Evolutionary conservation across 2,113 vertebrate genomes (phyloP).

Genomic region (Cranoglanis bouderius): DNA sequence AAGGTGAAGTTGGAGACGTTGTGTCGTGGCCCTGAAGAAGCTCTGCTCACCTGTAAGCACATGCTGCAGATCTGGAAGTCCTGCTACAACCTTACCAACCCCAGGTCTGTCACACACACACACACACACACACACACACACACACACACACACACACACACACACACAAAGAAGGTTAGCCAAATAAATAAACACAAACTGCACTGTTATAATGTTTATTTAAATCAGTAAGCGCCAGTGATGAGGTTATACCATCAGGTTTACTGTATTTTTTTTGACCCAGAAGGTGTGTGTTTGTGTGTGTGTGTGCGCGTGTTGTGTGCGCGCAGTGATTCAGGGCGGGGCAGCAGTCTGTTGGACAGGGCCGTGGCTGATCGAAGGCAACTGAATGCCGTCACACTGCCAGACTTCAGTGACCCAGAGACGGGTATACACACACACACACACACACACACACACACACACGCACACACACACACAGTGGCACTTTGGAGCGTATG

Average conservation of each 20-base stretch:
- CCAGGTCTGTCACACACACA: constrained; percentile 78
- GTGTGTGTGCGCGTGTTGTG: constrained; percentile 4
- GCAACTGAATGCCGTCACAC: constrained; percentile 92
- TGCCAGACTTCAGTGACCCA: constrained; percentile 97
- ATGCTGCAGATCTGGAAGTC: constrained; percentile 99
- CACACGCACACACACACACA: constrained; percentile 22
- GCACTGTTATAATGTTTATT: not conserved
- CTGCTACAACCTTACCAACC: constrained; percentile 98
- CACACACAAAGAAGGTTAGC: not conserved
- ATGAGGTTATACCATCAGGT: not conserved
- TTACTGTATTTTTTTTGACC: not conserved
- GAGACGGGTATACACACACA: constrained; percentile 82
- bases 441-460: constrained; percentile 21
- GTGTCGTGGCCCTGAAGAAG: constrained; percentile 92
- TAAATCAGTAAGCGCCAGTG: not conserved
- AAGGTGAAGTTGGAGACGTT: constrained; percentile 95
- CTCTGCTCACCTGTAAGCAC: constrained; percentile 94
- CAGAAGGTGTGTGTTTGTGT: constrained; percentile 24
- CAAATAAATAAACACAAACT: not conserved
- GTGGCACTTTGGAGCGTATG: not conserved
- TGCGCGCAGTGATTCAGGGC: constrained; percentile 88
- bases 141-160: constrained; percentile 9
- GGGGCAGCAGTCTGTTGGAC: constrained; percentile 96
- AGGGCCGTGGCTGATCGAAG: constrained; percentile 92
- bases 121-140: constrained; percentile 11